These are phyloP conservation scores for Cygnus atratus DNA, from an alignment of 2,113 vertebrate genomes.

Conservation along the genomic window DNA sequence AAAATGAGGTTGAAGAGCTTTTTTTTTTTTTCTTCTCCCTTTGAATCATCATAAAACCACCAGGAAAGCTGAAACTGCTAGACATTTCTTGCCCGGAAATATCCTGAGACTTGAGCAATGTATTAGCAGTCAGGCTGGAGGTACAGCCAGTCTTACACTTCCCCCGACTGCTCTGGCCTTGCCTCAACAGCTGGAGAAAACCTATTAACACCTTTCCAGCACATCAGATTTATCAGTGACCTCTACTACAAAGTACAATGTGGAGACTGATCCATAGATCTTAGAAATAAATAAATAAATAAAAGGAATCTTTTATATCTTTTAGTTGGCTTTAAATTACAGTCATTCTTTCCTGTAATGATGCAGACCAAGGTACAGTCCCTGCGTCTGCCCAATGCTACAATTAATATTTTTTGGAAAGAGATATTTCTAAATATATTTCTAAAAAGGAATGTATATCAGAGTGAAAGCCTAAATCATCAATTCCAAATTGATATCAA, in stretches of 20 bases:
- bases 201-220: background rate
- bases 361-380: background rate
- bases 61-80: background rate
- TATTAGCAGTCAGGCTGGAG: background rate
- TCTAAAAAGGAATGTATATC: background rate
- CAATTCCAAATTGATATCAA: background rate
- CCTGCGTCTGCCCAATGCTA: background rate
- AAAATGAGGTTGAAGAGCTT: background rate
- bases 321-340: background rate
- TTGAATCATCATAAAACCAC: background rate
- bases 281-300: background rate
- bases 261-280: background rate
- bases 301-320: background rate
- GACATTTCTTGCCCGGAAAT: background rate
- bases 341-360: background rate
- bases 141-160: background rate
- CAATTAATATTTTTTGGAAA: background rate
- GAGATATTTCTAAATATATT: background rate
- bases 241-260: background rate
- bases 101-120: background rate
- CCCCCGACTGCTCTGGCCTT: background rate
- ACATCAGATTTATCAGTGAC: background rate
- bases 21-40: too few species aligned
- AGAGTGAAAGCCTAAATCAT: background rate
- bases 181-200: background rate